A percentile compares a stretch with the other conserved stretches of the same genome.
phyloP scores from a whole-genome alignment of 2,113 vertebrate species.

The Loxodonta africana region DNA sequence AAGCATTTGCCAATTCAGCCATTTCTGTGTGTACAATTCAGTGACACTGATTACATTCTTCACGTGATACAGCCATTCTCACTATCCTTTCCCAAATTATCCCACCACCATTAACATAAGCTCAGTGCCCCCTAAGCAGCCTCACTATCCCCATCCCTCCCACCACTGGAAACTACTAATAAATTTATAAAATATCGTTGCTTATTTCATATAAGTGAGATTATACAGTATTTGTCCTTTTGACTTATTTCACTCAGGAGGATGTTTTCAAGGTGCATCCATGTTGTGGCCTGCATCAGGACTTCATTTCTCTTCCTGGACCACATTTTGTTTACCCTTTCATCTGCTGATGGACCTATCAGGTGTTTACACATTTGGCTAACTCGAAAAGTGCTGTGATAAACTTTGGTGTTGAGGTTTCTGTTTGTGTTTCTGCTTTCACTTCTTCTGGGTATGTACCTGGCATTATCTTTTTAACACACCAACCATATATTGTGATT shows the following conservation, averaged over 20 bases:
- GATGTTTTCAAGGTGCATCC: background rate
- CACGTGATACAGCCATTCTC: background rate
- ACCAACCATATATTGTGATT: fast-evolving
- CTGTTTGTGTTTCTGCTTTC: background rate
- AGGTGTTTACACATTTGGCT: background rate
- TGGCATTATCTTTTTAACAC: background rate
- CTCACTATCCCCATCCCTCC: background rate
- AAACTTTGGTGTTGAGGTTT: background rate
- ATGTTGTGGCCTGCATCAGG: background rate
- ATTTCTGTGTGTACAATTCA: background rate
- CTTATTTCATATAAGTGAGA: background rate
- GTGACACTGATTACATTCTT: background rate
- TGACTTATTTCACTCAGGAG: background rate
- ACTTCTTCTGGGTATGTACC: background rate
- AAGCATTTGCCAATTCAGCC: background rate
- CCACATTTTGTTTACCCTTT: background rate
- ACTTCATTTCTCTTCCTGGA: background rate
- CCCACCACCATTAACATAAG: background rate
- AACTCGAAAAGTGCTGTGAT: background rate
- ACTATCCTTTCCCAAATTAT: background rate
- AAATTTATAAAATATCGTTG: background rate
- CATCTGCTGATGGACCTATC: background rate
- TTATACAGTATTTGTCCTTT: background rate
- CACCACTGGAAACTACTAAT: background rate
- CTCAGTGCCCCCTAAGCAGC: background rate